Base-by-base conservation (phyloP, 92 coral and sea anemone genomes). In the Blastomussa wellsi region DNA sequence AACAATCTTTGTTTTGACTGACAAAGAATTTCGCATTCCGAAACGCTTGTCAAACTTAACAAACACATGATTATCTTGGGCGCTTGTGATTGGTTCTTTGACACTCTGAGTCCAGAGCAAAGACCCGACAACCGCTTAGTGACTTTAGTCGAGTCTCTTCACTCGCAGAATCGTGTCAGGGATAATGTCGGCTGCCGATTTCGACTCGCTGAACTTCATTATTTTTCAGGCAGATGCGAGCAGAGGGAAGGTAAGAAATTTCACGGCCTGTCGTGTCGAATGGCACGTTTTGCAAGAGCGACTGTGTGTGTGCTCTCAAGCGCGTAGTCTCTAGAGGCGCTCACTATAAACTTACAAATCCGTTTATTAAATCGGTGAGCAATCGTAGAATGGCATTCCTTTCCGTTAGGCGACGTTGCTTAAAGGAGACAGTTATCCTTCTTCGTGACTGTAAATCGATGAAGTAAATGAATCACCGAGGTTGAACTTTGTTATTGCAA, bases 171-270 rank as follows among this genome's bases (percentile, higher is more conserved):
- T 33, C 17, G 7, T 31, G 5, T 39, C 22, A 0, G 6, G 3
- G 37, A 32, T 0, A 9, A 83, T 83, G 87, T 66, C 65, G 60
- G 36, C 72, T 16, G 87, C 72, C 5, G 98, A 94, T 80, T 94
- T 91, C 69, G 83, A 88, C 42, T 83, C 91, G 53, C 88, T 94
- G 88, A 85, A 79, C 42, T 94, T 94, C 84, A 79, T 81, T 20
- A 33, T 37, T 41, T 81, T 89, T 65, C 84, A 74, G 88, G 74
- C 85, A 89, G 84, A 81, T 72, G 39, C 57, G 55, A 88, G 88
- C 70, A 89, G 87, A 72, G 51, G 55, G 26, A 92, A 92, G 95
- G 95, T 92, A 29, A 60, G 86, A 59, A 16, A 69, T 33, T 11
- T 22, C 36, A 37, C 17, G 42, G 8, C 31, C 29, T 28, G 38